Evolutionary conservation across 2,888 invertebrate genomes (phyloP), one percentile per base, ranked within the genome.

Genomic region (Cordilura impudica): DNA sequence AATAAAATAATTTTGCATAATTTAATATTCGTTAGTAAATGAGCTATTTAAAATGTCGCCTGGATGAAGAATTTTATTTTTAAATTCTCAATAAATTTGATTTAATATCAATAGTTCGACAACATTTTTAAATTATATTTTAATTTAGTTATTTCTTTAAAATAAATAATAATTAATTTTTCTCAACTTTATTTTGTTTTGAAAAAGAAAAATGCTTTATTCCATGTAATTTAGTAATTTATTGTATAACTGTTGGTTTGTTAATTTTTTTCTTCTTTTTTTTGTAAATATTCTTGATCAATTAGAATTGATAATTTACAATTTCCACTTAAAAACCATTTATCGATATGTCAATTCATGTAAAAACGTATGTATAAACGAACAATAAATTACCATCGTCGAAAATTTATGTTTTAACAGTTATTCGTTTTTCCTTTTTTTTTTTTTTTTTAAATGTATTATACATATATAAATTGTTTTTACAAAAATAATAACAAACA

Each of bases 251-350:
- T 39, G 35, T 39, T 39, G 35, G n/a, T 39, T 31, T 39, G 35
- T n/a, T 26, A 26, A 26, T 3, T 26, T 18, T 45, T 45, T 3
- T 47, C 16, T 61, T 16, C 7, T 61, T 47, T 26, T 23, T 61
- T 47, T 47, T 63, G 12, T 45, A 39, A 75, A 69, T 49, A 69
- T 70, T 73, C 78, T 78, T 65, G 78, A 78, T 78, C 78, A 70
- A 78, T 78, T 78, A 73, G 58, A 69, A 69, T 61, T 70, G 78
- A 78, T 78, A 66, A 78, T 71, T 74, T 66, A 78, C 60, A 74
- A 78, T 74, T 74, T 78, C 69, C 78, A 73, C 51, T 78, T 65
- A 60, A 73, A 77, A 78, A 51, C 58, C 78, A 73, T 78, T 73
- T 78, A 73, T 73, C 70, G 78, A 70, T 70, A 74, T 74, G 78